Evolutionary conservation across 1,140 invertebrate species (phyloP).

Genomic region (Bathynomus jamesi): DNA sequence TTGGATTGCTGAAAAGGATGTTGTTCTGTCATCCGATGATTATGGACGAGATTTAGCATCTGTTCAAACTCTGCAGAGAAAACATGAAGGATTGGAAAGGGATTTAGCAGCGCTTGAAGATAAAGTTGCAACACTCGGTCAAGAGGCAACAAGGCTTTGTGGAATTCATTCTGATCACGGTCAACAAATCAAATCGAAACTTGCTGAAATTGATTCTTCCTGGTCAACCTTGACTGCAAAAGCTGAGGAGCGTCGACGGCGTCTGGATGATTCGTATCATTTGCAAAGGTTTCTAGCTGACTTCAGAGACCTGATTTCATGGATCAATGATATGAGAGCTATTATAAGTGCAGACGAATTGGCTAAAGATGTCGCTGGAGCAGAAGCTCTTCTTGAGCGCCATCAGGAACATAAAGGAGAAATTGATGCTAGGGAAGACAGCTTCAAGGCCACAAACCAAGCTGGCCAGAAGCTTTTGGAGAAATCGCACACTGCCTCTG

Average conservation of each 20-base stretch:
- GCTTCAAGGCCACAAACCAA: slow-evolving; percentile 75
- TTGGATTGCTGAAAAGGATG: slow-evolving; percentile 98
- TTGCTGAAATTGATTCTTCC: slow-evolving; percentile 81
- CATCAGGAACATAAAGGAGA: slow-evolving; percentile 95
- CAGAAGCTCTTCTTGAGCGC: slow-evolving; percentile 89
- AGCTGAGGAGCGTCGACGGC: slow-evolving; percentile 52
- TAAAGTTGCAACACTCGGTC: slow-evolving; percentile 81
- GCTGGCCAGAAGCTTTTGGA: slow-evolving; percentile 80
- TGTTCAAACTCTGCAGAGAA: slow-evolving; percentile 87
- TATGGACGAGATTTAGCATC: slow-evolving; percentile 95
- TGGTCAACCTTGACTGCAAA: slow-evolving; percentile 88
- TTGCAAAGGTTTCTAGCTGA: slow-evolving; percentile 94
- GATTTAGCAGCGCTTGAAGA: slow-evolving; percentile 94
- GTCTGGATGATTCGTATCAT: slow-evolving; percentile 86
- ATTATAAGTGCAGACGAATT: slow-evolving; percentile 96
- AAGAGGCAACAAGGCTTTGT: slow-evolving; percentile 84
- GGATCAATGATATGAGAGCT: slow-evolving; percentile 96
- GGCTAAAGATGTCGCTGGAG: slow-evolving; percentile 96
- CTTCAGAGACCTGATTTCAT: slow-evolving; percentile 91
- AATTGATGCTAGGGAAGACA: slow-evolving; percentile 95
- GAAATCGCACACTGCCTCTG: slow-evolving; percentile 79
- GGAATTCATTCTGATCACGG: slow-evolving; percentile 86
- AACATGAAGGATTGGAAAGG: slow-evolving; percentile 95
- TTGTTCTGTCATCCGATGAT: slow-evolving; percentile 90
- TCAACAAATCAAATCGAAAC: slow-evolving; percentile 82